Evolutionary conservation across 2,113 vertebrate species (phyloP).

Genomic region (Dunckerocampus dactyliophorus): DNA sequence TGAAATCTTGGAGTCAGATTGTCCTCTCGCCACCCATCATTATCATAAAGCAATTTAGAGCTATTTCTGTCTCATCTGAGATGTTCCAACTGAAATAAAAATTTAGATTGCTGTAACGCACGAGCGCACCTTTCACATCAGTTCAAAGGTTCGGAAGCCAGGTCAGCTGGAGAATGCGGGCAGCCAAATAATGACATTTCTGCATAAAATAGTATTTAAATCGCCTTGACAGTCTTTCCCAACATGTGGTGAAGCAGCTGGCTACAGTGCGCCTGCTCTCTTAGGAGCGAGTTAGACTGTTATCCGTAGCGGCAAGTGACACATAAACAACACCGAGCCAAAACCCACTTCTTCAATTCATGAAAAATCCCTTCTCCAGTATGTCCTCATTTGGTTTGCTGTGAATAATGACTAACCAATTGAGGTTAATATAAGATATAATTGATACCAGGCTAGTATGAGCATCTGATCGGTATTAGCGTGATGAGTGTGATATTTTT

Average conservation of each 20-base stretch:
- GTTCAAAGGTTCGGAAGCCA: slow-evolving; percentile 45
- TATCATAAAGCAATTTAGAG: neutral
- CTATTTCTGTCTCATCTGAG: slow-evolving; percentile 12
- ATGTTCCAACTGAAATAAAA: slow-evolving; percentile 14
- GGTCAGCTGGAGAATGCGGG: slow-evolving; percentile 29
- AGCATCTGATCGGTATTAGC: too few species aligned
- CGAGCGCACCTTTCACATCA: slow-evolving; percentile 40
- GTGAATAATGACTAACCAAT: neutral
- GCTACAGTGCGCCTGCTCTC: slow-evolving; percentile 23
- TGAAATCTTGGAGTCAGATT: slow-evolving; percentile 4
- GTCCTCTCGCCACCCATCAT: neutral
- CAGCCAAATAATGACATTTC: slow-evolving; percentile 39
- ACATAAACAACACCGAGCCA: slow-evolving; percentile 12
- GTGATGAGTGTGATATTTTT: too few species aligned
- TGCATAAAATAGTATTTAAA: slow-evolving; percentile 29
- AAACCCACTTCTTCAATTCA: neutral
- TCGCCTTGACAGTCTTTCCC: slow-evolving; percentile 29
- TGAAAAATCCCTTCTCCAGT: neutral
- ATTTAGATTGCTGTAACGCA: slow-evolving; percentile 43
- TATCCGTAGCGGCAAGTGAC: slow-evolving; percentile 29
- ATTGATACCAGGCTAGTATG: too few species aligned
- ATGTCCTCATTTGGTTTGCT: too few species aligned
- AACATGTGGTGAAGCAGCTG: slow-evolving; percentile 52
- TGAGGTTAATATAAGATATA: too few species aligned
- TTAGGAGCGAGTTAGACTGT: slow-evolving; percentile 13